Evolutionary conservation across 2,797 vertebrate genomes (phyloP), one percentile per base, ranked within the genome.

Genomic region (Melanotaenia parkinsoni): DNA sequence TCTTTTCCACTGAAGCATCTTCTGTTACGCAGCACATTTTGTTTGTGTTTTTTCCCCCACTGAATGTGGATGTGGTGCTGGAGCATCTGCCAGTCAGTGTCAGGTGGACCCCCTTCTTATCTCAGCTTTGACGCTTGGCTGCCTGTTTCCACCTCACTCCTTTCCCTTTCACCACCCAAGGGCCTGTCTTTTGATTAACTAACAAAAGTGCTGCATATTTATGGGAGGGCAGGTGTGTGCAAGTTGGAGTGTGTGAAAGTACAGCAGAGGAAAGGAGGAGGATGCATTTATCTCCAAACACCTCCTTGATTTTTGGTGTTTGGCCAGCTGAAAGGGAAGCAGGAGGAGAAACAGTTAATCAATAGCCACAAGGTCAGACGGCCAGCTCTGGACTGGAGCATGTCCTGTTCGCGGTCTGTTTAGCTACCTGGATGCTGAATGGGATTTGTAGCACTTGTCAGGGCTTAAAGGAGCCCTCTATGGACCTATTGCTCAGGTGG

Each of bases 381-480:
- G 89, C 85, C 89, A 83, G 82, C 70, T 28, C 83, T 67, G 84
- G 88, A 83, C 88, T 69, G 77, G 90, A 93, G 93, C 81, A 90
- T 91, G 93, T 85, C 77, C 93, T 91, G 89, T 93, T 95, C 94
- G 93, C 85, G 85, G 87, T 87, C 87, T 81, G 90, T 70, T 88
- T 87, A 88, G 80, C 82, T 70, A 81, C 80, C 76, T 74, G 84
- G 74, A 81, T 73, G 77, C 90, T 81, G 84, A 69, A 51, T 89
- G 93, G 94, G 95, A 95, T 96, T 96, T 96, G 94, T 94, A 94
- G 92, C 84, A 91, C 94, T 94, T 95, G 94, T 96, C 94, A 93
- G 93, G 90, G 94, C 93, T 96, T 95, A 94, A 88, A 93, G 93
- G 91, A 94, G 91, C 91, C 93, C 88, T 91, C 88, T 70, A 82